Evolutionary conservation across 2,113 vertebrate species (phyloP), one percentile per base, ranked within the genome.

Genomic region (Neogobius melanostomus): DNA sequence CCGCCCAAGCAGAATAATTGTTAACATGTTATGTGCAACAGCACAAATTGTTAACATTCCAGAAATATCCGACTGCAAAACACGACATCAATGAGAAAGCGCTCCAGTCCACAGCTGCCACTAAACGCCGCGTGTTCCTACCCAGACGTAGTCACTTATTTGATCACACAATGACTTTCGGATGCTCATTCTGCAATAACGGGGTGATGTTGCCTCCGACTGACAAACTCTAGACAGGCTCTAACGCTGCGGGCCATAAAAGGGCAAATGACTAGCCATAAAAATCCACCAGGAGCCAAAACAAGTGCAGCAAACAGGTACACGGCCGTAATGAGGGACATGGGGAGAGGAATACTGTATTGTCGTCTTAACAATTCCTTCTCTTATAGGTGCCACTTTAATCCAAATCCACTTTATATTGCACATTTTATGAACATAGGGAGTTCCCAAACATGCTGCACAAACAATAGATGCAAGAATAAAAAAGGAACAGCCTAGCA

Each of bases 1-100:
- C 85, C 86, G 87, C 88, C 91, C 89, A 83, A 92, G 90, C 90
- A 87, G 85, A 89, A 91, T 90, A 89, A 88, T 84, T 82, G 75
- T 88, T 21, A 87, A 88, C 90, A 87, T 91, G 86, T 87, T 88
- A 88, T 90, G 87, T 86, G 81, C 83, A 86, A 89, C 80, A 87
- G 84, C 9, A 75, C 84, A 89, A 90, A 89, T 89, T 89, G 82
- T 78, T 85, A 89, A 82, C 75, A 54, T 85, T 90, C 83, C 86
- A 90, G 75, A 90, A 93, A 90, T 86, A 88, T 82, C 85, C 69
- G 42, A 74, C 59, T 72, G 78, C 76, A 80, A 82, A 85, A 73
- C 50, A 74, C 51, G 71, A 47, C 71, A 78, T 79, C 81, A 85
- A 80, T 81, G 64, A 82, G 66, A 59, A 15, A 17, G 61, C 60